phyloP scores from a whole-genome alignment of 2,113 vertebrate genomes.

The Odontesthes bonariensis region DNA sequence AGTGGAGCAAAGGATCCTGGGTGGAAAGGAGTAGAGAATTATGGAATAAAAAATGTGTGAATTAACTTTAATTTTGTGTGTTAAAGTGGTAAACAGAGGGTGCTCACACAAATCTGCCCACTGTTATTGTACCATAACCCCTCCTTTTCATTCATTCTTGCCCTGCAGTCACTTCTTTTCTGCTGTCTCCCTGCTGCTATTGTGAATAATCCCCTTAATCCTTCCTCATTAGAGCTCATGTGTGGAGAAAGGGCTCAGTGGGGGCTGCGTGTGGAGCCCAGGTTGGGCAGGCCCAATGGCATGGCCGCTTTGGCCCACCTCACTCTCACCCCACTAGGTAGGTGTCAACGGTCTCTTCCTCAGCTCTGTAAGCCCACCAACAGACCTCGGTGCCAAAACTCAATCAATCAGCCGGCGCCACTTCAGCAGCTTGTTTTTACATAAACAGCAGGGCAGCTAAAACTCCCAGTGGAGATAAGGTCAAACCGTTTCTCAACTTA shows the following conservation, averaged over 20 bases:
- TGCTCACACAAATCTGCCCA: background rate
- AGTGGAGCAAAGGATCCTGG: constrained; percentile 92
- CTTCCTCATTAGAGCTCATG: constrained; percentile 30
- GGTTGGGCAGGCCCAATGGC: background rate
- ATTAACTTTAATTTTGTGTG: background rate
- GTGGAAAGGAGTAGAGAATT: background rate
- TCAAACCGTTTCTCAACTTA: background rate
- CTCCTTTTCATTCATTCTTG: constrained; percentile 1
- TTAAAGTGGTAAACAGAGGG: background rate
- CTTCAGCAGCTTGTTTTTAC: constrained; percentile 1
- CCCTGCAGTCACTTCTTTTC: constrained; percentile 28
- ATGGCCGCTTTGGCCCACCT: constrained; percentile 24
- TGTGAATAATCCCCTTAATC: constrained; percentile 68
- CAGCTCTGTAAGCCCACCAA: constrained; percentile 2
- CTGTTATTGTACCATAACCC: constrained; percentile 31
- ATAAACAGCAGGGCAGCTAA: background rate
- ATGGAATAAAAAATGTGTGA: background rate
- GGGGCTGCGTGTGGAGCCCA: background rate
- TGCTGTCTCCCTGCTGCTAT: constrained; percentile 18
- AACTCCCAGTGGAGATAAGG: background rate
- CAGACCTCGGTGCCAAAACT: constrained; percentile 4
- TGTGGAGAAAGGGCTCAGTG: constrained; percentile 41
- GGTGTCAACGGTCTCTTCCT: constrained; percentile 2
- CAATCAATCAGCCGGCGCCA: background rate
- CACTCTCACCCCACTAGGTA: constrained; percentile 7